phyloP scores from a whole-genome alignment of 2,113 vertebrate species.

The Petrocephalus zakoni region DNA sequence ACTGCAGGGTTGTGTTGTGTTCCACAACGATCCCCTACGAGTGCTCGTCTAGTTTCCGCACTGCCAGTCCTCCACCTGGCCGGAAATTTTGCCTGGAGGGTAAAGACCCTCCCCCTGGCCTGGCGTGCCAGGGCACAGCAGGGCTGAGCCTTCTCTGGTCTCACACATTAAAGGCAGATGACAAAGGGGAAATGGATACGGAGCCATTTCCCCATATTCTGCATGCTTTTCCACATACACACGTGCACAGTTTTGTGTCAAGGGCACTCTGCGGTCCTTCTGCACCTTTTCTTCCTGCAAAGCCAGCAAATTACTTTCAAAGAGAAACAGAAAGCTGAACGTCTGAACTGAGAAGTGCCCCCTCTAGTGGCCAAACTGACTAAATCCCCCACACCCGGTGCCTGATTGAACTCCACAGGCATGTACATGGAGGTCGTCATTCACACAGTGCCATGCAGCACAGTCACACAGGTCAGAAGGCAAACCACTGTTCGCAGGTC shows the following conservation, averaged over 20 bases:
- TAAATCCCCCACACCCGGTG: background rate
- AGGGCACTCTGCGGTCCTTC: background rate
- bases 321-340: background rate
- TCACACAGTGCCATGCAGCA: background rate
- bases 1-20: background rate
- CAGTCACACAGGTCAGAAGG: background rate
- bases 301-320: background rate
- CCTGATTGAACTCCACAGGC: background rate
- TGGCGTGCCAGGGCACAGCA: background rate
- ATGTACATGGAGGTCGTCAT: background rate
- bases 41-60: background rate
- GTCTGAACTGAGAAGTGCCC: background rate
- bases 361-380: slow-evolving; percentile 16
- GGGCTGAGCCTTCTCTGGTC: background rate
- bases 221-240: slow-evolving; percentile 6
- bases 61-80: background rate
- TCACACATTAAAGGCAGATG: background rate
- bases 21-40: background rate
- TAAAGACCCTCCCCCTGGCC: background rate
- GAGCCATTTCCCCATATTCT: slow-evolving; percentile 13
- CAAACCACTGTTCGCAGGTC: background rate
- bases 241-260: background rate
- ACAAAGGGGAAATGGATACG: background rate
- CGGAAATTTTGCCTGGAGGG: background rate
- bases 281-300: background rate